These are phyloP conservation scores for Machimus atricapillus DNA, from an alignment of 2,888 invertebrate species.

Conservation along the genomic window DNA sequence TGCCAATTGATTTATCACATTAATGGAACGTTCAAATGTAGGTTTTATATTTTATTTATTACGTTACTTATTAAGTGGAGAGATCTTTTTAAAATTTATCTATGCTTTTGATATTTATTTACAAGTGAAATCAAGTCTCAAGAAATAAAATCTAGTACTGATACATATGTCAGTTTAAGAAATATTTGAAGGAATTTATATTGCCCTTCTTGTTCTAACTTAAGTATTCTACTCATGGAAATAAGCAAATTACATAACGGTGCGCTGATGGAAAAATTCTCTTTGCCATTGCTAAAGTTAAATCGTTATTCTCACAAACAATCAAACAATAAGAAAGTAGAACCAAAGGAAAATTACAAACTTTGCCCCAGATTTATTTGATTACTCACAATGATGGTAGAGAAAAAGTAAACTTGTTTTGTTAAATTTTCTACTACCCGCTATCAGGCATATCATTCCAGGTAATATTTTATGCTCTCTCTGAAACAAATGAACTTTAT, in stretches of 20 bases:
- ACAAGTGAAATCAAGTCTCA: not conserved
- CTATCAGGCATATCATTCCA: too few relatives aligned
- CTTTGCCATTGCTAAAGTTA: not conserved
- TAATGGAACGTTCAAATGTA: too few relatives aligned
- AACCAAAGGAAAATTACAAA: not conserved
- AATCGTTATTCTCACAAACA: too few relatives aligned
- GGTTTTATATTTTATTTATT: too few relatives aligned
- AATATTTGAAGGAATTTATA: not conserved
- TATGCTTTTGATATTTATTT: too few relatives aligned
- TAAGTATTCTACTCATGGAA: not conserved
- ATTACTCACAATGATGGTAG: not conserved
- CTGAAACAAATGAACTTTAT: too few relatives aligned
- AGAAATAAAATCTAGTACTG: not conserved
- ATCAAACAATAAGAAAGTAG: not conserved
- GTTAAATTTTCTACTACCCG: too few relatives aligned
- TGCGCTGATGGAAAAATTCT: not conserved
- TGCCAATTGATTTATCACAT: not conserved
- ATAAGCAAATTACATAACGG: not conserved
- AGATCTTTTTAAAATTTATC: too few relatives aligned
- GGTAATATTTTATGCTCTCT: too few relatives aligned
- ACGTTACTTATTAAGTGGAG: too few relatives aligned
- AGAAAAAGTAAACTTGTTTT: too few relatives aligned
- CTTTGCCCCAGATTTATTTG: not conserved
- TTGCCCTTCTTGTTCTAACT: not conserved
- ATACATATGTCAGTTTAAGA: not conserved